phyloP scores from a whole-genome alignment of 2,113 vertebrate genomes.

The Sinocyclocheilus rhinocerous region DNA sequence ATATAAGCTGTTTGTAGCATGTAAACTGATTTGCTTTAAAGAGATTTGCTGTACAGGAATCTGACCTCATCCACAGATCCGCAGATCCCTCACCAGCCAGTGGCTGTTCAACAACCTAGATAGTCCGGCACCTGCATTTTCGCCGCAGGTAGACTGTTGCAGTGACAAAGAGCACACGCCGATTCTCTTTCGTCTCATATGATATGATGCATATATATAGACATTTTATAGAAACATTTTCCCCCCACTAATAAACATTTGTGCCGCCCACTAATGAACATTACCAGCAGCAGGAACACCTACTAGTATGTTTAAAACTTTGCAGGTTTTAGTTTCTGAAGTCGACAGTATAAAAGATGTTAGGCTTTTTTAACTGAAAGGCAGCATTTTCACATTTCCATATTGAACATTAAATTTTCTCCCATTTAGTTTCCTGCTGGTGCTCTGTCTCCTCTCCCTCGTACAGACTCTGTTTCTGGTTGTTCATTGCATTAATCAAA shows the following conservation, averaged over 20 bases:
- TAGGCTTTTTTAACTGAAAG: no score
- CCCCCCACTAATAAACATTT: background rate
- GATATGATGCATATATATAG: background rate
- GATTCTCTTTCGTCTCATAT: background rate
- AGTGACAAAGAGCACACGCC: background rate
- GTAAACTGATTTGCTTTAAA: background rate
- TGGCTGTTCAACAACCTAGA: slow-evolving; percentile 12
- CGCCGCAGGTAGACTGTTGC: background rate
- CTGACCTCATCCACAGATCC: background rate
- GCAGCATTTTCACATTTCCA: no score
- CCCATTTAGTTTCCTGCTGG: background rate
- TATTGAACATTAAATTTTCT: background rate
- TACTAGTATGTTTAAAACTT: background rate
- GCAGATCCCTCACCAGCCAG: background rate
- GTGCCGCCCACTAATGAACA: background rate
- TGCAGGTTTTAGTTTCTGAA: background rate
- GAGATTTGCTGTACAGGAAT: background rate
- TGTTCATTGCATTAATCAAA: background rate
- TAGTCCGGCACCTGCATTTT: background rate
- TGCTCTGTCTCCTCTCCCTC: background rate
- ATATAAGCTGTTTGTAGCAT: background rate
- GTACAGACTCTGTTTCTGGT: background rate
- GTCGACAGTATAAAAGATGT: background rate
- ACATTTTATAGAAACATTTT: background rate
- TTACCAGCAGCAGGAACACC: background rate